Evolutionary conservation across 1,140 invertebrate species (phyloP).

Genomic region (Dufourea novaeangliae): DNA sequence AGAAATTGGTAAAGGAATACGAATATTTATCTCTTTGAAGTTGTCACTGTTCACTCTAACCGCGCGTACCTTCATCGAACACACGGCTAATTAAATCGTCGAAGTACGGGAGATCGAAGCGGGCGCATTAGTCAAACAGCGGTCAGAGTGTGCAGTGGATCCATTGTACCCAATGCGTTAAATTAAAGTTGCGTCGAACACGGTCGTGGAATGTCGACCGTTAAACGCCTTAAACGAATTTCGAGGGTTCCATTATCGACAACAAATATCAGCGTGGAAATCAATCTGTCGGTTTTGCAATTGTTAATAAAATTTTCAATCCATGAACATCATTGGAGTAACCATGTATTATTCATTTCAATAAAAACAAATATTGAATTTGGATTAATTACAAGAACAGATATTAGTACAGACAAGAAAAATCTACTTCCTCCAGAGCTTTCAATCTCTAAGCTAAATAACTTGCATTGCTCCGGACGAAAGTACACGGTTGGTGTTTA

Average conservation of each 20-base stretch:
- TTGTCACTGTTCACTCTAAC: background rate
- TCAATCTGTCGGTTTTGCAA: background rate
- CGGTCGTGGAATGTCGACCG: background rate
- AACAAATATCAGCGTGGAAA: background rate
- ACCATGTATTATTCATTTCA: too few species aligned
- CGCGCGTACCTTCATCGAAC: background rate
- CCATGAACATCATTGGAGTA: background rate
- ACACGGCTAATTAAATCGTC: conserved; percentile 4
- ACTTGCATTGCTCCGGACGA: too few species aligned
- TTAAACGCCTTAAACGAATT: background rate
- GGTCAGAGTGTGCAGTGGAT: background rate
- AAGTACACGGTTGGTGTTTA: too few species aligned
- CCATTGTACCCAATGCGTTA: conserved; percentile 8
- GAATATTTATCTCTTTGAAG: background rate
- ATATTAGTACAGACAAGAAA: too few species aligned
- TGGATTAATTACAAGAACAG: too few species aligned
- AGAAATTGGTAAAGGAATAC: background rate
- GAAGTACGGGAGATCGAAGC: background rate
- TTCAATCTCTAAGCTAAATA: too few species aligned
- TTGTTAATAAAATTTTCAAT: too few species aligned
- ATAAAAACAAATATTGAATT: too few species aligned
- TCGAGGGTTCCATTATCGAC: background rate
- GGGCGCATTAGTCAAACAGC: conserved; percentile 9
- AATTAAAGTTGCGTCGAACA: background rate
- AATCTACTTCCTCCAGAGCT: too few species aligned